A percentile compares a stretch with the other conserved stretches of the same genome.
phyloP scores from a whole-genome alignment of 2,797 vertebrate genomes.

The Danio choprae region DNA sequence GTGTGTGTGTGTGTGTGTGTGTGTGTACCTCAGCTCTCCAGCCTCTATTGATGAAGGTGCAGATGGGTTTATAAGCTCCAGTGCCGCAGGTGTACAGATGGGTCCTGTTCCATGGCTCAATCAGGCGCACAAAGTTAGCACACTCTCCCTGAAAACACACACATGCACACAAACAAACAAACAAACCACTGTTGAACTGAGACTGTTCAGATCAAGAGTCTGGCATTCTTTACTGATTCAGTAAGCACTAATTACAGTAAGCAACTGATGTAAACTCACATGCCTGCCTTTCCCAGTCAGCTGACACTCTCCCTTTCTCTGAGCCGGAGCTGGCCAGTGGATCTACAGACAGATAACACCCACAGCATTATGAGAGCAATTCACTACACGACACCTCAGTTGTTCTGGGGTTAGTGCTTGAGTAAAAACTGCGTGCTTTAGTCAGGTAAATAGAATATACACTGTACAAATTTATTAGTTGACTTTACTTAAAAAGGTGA shows the following conservation, averaged over 20 bases:
- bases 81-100: conserved; percentile 88
- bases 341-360: conserved; percentile 69
- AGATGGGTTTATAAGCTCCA: conserved; percentile 86
- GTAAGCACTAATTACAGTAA: background rate
- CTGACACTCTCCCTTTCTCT: conserved; percentile 85
- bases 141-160: conserved; percentile 80
- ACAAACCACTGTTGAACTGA: background rate
- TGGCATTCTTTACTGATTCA: background rate
- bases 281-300: conserved; percentile 86
- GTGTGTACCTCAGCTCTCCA: conserved; percentile 84
- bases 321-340: conserved; percentile 85
- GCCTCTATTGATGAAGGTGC: conserved; percentile 85
- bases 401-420: background rate
- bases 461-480: too few species aligned
- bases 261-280: conserved; percentile 68
- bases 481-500: too few species aligned
- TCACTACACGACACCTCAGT: background rate
- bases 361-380: conserved; percentile 11
- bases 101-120: conserved; percentile 87
- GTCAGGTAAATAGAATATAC: too few species aligned
- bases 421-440: background rate
- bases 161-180: too few species aligned
- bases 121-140: conserved; percentile 86
- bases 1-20: background rate
- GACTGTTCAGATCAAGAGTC: background rate